Percentiles rank a stretch among this genome's conserved stretches.
These are phyloP conservation scores for Stichodactyla mertensii DNA, from an alignment of 64 coral and sea anemone genomes.

Conservation along the genomic window DNA sequence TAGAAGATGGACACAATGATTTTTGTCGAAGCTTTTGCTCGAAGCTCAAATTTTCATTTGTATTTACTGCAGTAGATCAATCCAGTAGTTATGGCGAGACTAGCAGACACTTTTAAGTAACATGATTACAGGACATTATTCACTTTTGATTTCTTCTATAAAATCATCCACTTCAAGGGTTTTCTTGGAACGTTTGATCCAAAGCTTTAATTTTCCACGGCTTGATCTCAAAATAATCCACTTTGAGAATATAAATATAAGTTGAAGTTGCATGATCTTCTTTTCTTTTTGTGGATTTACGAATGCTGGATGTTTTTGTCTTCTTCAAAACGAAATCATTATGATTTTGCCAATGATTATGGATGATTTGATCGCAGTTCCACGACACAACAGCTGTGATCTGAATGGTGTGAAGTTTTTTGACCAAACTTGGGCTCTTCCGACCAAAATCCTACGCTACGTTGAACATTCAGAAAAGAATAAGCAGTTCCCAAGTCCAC, in stretches of 20 bases:
- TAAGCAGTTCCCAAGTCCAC: conserved; percentile 97
- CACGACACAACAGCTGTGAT: background rate
- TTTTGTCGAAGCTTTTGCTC: no score
- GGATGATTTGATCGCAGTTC: background rate
- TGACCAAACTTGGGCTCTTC: background rate
- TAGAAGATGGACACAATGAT: no score
- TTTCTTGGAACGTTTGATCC: background rate
- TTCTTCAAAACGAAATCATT: background rate
- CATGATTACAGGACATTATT: background rate
- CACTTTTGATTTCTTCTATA: background rate
- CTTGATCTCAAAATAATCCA: no score
- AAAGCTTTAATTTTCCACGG: background rate
- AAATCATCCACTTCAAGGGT: background rate
- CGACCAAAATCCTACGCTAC: conserved; percentile 34
- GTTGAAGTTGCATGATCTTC: background rate
- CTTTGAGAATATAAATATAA: no score
- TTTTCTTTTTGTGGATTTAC: background rate
- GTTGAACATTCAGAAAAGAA: conserved; percentile 88
- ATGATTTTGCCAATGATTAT: background rate
- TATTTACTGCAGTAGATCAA: background rate
- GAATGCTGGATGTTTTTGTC: background rate
- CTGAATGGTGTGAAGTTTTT: background rate
- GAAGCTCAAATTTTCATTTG: no score
- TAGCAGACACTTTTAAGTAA: background rate
- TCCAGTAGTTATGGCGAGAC: background rate